These are phyloP conservation scores for Carcina quercana DNA, from an alignment of 2,888 invertebrate species.

Conservation along the genomic window DNA sequence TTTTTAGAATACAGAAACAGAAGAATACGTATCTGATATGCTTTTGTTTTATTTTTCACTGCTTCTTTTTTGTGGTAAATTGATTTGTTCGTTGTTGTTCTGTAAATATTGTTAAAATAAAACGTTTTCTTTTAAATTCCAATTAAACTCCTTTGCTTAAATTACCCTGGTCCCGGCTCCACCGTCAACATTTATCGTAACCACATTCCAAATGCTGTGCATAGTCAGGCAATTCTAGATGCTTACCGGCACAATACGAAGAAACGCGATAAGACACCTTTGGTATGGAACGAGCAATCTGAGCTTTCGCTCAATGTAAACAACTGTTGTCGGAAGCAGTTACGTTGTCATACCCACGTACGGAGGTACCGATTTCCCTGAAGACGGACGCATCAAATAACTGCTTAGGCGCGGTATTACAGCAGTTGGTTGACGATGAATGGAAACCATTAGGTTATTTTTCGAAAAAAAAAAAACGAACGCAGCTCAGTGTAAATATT, in stretches of 20 bases:
- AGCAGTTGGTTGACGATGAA: constrained; percentile 21
- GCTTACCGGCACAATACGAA: constrained; percentile 1
- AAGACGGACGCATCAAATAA: constrained; percentile 31
- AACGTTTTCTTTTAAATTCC: too few species aligned
- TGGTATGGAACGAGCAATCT: constrained; percentile 18
- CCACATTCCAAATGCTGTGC: constrained; percentile 2
- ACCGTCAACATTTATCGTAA: too few species aligned
- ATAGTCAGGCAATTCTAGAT: constrained; percentile 1
- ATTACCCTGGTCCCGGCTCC: too few species aligned
- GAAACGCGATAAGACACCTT: constrained; percentile 9
- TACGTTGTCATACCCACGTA: constrained; percentile 24
- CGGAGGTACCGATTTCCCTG: constrained; percentile 19
- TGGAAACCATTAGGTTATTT: constrained; percentile 19
- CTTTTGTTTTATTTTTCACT: too few species aligned
- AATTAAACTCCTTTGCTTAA: too few species aligned
- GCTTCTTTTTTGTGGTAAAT: too few species aligned
- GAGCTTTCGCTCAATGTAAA: constrained; percentile 21
- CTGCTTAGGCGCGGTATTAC: constrained; percentile 31
- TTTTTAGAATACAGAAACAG: too few species aligned
- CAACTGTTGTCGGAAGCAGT: constrained; percentile 13
- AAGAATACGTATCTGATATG: too few species aligned
- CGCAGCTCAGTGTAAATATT: too few species aligned
- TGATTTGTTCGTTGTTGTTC: too few species aligned
- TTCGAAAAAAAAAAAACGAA: constrained; percentile 2
- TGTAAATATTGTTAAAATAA: too few species aligned